These are phyloP conservation scores for Gerris lacustris DNA, from an alignment of 2,888 invertebrate genomes.

Conservation along the genomic window DNA sequence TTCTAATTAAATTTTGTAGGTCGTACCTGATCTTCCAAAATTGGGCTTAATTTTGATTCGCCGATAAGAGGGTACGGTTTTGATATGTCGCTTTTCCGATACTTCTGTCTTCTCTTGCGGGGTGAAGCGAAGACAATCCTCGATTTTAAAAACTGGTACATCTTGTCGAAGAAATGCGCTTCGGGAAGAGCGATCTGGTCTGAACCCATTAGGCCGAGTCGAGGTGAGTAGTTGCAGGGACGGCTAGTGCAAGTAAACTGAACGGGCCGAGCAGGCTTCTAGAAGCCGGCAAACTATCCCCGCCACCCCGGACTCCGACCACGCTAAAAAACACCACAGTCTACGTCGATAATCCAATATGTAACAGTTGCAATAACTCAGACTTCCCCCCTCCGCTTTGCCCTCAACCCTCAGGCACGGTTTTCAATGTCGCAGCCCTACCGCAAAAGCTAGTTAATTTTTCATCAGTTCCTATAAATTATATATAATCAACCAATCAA, in stretches of 20 bases:
- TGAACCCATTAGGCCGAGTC: not conserved
- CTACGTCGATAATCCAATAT: slow-evolving; percentile 3
- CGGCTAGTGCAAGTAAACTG: not conserved
- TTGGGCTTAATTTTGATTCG: not conserved
- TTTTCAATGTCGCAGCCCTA: not conserved
- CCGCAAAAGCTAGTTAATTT: not conserved
- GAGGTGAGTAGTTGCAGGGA: not conserved
- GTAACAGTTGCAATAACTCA: too few species aligned
- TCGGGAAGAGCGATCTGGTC: not conserved
- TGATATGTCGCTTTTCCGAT: not conserved
- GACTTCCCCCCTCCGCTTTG: not conserved
- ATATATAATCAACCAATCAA: not conserved
- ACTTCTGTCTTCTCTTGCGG: not conserved
- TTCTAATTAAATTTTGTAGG: not conserved
- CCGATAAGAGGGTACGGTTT: not conserved
- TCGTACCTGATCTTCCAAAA: not conserved
- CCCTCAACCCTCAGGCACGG: not conserved
- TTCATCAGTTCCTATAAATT: not conserved
- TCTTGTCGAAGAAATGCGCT: not conserved
- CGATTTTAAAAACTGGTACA: not conserved
- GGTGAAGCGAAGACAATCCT: not conserved
- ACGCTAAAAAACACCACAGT: not conserved
- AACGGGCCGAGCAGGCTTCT: not conserved
- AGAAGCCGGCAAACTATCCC: not conserved
- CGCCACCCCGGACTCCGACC: not conserved